phyloP scores from a whole-genome alignment of 2,113 vertebrate species.

The Mormoops blainvillei region DNA sequence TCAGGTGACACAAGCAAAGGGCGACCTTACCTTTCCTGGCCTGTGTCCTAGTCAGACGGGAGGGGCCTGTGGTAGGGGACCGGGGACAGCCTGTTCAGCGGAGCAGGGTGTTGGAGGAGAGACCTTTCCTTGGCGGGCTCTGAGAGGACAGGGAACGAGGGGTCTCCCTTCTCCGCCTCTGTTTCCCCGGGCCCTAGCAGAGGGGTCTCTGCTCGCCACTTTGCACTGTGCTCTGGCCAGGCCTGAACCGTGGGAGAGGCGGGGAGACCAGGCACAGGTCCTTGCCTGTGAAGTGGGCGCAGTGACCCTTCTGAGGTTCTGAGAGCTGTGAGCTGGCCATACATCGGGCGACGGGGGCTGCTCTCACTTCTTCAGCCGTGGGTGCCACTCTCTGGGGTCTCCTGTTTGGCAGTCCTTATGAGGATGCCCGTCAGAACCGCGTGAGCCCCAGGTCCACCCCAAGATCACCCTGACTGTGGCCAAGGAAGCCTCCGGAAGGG shows the following conservation, averaged over 20 bases:
- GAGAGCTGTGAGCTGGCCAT: neutral
- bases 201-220: neutral
- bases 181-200: neutral
- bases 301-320: neutral
- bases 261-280: neutral
- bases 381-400: neutral
- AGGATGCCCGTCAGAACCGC: neutral
- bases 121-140: neutral
- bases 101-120: neutral
- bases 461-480: neutral
- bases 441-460: neutral
- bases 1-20: neutral
- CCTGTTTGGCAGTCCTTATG: too few species aligned
- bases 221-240: rapidly evolving
- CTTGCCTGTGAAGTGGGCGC: neutral
- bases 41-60: neutral
- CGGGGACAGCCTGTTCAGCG: neutral
- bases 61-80: neutral
- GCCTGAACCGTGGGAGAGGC: neutral
- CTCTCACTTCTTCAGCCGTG: neutral
- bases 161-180: neutral
- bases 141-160: neutral
- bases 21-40: neutral
- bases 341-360: neutral
- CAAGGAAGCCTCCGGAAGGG: neutral